These are phyloP conservation scores for Alloscopus bannaensis DNA, from an alignment of 2,888 invertebrate species.

Conservation along the genomic window DNA sequence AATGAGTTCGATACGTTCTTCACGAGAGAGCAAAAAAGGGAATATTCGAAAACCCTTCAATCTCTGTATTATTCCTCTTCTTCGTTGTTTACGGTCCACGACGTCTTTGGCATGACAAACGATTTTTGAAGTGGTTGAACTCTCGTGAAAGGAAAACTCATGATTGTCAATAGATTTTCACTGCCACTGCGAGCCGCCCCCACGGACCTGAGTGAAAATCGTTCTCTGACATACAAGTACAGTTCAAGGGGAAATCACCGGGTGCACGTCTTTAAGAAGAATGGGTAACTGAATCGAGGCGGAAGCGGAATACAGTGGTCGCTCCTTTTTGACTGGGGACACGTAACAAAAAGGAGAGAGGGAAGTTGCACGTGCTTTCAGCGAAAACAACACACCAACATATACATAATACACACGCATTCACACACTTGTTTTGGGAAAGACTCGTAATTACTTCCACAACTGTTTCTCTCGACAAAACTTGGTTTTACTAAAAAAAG, in stretches of 20 bases:
- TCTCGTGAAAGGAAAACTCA: too few species aligned
- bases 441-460: too few species aligned
- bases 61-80: neutral
- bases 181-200: conserved; percentile 24
- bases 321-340: neutral
- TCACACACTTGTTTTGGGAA: neutral
- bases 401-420: neutral
- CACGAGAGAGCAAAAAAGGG: too few species aligned
- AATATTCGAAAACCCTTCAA: neutral
- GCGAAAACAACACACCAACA: neutral
- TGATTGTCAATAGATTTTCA: neutral
- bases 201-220: conserved; percentile 36
- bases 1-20: too few species aligned
- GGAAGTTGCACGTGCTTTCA: neutral
- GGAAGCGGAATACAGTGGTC: too few species aligned
- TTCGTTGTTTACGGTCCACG: conserved; percentile 16
- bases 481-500: conserved; percentile 8
- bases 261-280: too few species aligned
- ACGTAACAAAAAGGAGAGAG: conserved; percentile 24
- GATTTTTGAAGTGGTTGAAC: too few species aligned
- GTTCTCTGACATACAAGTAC: conserved; percentile 33
- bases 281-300: too few species aligned
- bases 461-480: too few species aligned
- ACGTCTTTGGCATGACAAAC: conserved; percentile 16
- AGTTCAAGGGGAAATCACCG: conserved; percentile 30